These are phyloP conservation scores for Drosophila lutescens DNA, from an alignment of 2,888 invertebrate species.

Conservation along the genomic window DNA sequence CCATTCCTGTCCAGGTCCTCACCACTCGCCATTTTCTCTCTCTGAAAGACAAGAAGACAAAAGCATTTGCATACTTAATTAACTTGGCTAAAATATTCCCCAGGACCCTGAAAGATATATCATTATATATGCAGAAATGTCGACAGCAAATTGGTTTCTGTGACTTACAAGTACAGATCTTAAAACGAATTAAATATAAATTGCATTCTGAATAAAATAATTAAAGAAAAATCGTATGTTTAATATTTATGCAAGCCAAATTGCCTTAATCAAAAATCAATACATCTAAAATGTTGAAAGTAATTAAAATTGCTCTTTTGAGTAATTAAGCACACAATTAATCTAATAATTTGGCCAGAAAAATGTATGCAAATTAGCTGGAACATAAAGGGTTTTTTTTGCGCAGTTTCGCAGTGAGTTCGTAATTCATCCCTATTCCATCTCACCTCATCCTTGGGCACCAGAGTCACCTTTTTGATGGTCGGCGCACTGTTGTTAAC, in stretches of 20 bases:
- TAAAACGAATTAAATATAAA: not conserved
- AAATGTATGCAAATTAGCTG: slow-evolving; percentile 2
- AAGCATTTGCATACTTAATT: slow-evolving; percentile 77
- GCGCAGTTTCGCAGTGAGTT: no score
- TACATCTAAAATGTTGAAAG: not conserved
- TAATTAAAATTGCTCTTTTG: not conserved
- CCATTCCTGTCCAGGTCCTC: slow-evolving; percentile 16
- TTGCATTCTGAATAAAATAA: no score
- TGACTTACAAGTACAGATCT: no score
- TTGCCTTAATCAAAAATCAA: no score
- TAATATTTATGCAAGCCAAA: no score
- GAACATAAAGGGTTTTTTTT: not conserved
- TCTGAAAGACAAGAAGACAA: slow-evolving; percentile 41
- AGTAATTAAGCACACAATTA: not conserved
- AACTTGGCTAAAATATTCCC: slow-evolving; percentile 56
- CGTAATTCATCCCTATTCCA: not conserved
- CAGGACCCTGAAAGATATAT: not conserved
- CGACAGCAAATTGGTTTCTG: not conserved
- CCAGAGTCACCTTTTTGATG: slow-evolving; percentile 84
- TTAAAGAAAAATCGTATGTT: no score
- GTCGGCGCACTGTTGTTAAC: slow-evolving; percentile 83
- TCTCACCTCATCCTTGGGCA: slow-evolving; percentile 84
- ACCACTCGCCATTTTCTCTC: slow-evolving; percentile 7
- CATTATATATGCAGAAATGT: not conserved
- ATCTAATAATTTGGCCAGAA: not conserved